Conservation (phyloP, 2,113 vertebrate genomes). For the Aldabrachelys gigantea region DNA sequence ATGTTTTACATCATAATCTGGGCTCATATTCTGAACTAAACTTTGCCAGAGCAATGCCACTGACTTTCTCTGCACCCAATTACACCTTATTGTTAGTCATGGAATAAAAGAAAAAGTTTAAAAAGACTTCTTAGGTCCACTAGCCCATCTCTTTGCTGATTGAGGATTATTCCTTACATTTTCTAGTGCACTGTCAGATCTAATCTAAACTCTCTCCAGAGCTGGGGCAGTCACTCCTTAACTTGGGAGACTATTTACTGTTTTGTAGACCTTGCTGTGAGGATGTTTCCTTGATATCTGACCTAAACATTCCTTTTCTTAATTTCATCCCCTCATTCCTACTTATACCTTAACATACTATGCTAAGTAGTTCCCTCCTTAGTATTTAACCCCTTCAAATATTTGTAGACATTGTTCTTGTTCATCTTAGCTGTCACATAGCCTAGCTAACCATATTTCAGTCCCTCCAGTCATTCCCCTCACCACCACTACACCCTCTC, state of each 20-base stretch:
- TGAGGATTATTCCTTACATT: neutral
- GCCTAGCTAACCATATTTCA: neutral
- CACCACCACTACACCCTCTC: neutral
- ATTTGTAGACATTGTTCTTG: neutral
- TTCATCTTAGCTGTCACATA: neutral
- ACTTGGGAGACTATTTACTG: neutral
- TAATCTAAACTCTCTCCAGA: neutral
- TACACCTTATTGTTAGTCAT: neutral
- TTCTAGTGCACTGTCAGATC: neutral
- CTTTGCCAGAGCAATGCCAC: conserved; percentile 46
- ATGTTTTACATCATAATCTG: conserved; percentile 58
- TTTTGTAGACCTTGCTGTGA: neutral
- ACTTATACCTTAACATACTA: neutral
- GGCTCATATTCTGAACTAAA: conserved; percentile 38
- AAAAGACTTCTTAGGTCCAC: conserved; percentile 16
- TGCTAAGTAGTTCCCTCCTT: neutral
- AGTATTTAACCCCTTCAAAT: neutral
- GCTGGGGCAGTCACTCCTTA: neutral
- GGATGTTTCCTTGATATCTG: neutral
- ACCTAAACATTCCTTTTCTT: neutral
- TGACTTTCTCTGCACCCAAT: neutral
- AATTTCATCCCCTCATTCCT: neutral
- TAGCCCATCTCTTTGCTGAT: neutral
- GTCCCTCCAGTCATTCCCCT: neutral
- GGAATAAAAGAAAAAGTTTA: neutral